These are phyloP conservation scores for Batillaria attramentaria DNA, from an alignment of 1,140 invertebrate species.

Conservation along the genomic window DNA sequence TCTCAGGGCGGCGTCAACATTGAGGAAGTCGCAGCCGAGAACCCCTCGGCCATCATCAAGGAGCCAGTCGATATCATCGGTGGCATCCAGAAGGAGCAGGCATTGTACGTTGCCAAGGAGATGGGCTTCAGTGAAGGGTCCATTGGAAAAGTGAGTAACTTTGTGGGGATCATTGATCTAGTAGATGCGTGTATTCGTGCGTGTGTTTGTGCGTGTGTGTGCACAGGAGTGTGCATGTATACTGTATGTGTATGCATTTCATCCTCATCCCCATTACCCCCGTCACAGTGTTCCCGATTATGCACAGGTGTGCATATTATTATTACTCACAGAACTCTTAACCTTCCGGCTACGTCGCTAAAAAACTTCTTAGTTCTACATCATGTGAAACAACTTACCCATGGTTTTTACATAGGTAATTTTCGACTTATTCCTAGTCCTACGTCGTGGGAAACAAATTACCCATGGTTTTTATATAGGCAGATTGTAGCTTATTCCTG, in stretches of 20 bases:
- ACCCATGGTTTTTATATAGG: too few species aligned
- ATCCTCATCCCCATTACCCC: too few species aligned
- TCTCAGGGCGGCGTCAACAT: slow-evolving; percentile 85
- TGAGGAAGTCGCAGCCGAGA: slow-evolving; percentile 94
- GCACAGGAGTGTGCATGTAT: background rate
- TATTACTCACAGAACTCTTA: too few species aligned
- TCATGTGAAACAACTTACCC: too few species aligned
- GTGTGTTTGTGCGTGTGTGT: slow-evolving; percentile 3
- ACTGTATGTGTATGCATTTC: background rate
- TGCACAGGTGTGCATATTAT: too few species aligned
- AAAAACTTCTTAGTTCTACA: too few species aligned
- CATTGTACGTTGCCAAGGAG: slow-evolving; percentile 87
- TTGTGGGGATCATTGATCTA: background rate
- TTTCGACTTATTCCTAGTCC: too few species aligned
- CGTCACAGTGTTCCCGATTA: too few species aligned
- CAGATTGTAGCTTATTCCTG: too few species aligned
- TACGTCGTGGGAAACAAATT: too few species aligned
- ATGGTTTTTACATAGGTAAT: too few species aligned
- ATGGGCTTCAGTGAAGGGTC: slow-evolving; percentile 84
- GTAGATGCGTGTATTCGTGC: background rate
- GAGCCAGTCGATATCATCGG: slow-evolving; percentile 87
- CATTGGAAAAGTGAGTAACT: slow-evolving; percentile 23
- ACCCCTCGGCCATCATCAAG: slow-evolving; percentile 86
- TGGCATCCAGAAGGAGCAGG: slow-evolving; percentile 84
- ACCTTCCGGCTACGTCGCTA: too few species aligned